Conservation (phyloP, 2,113 vertebrate species). For the Oncorhynchus keta region DNA sequence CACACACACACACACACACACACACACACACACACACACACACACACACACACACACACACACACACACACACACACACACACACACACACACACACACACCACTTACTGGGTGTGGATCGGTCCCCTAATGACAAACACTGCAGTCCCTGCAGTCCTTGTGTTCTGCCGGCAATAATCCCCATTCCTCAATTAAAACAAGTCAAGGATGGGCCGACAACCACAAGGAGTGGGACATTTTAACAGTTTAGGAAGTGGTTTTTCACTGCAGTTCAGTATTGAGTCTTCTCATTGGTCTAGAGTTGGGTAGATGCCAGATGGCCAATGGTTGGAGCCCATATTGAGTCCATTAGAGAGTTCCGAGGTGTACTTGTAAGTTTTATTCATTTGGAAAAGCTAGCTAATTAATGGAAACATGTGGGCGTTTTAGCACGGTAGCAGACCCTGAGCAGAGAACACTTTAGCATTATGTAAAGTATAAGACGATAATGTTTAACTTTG, state of each 20-base stretch:
- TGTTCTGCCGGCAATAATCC: neutral
- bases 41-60: neutral
- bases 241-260: conserved; percentile 50
- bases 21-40: neutral
- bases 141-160: neutral
- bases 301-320: conserved; percentile 44
- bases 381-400: conserved; percentile 32
- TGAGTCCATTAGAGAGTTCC: conserved; percentile 43
- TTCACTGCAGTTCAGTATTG: conserved; percentile 37
- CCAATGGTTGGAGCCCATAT: conserved; percentile 28
- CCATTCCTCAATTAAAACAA: neutral
- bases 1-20: neutral
- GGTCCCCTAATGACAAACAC: neutral
- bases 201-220: conserved; percentile 29
- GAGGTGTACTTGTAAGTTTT: conserved; percentile 21
- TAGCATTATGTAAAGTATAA: conserved; percentile 4
- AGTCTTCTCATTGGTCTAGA: conserved; percentile 48
- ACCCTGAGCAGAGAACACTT: conserved; percentile 14
- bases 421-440: conserved; percentile 9
- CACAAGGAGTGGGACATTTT: conserved; percentile 42
- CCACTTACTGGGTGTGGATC: neutral
- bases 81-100: neutral
- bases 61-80: too few relatives aligned
- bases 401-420: conserved; percentile 34
- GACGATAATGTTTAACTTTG: conserved; percentile 4